These are phyloP conservation scores for Terrapene triunguis DNA, from an alignment of 2,113 vertebrate species.

Conservation along the genomic window DNA sequence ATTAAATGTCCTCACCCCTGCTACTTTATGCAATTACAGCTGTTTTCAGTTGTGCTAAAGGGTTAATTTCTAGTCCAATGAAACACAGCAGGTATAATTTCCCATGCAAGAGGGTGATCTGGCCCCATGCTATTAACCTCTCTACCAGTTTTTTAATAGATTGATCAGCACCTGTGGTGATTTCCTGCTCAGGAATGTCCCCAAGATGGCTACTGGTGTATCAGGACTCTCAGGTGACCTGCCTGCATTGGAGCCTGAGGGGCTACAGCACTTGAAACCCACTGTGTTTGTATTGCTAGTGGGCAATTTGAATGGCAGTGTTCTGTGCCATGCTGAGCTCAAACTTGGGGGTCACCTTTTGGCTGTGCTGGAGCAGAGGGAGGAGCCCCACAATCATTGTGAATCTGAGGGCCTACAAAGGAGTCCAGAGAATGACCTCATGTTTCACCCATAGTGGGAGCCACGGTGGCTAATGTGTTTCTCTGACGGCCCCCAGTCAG, in stretches of 20 bases:
- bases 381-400: too few relatives aligned
- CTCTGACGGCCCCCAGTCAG: background rate
- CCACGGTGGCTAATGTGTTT: background rate
- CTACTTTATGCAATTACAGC: fast-evolving
- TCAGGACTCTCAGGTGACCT: background rate
- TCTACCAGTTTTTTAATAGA: background rate
- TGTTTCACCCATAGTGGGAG: background rate
- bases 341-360: background rate
- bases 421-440: fast-evolving
- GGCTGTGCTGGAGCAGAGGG: background rate
- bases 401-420: background rate
- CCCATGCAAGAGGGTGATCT: background rate
- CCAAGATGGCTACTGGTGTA: background rate
- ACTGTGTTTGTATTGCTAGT: background rate
- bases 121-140: background rate
- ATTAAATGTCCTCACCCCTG: background rate
- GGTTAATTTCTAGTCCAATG: background rate
- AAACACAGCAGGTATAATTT: background rate
- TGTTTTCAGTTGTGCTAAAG: background rate
- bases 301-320: background rate
- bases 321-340: background rate
- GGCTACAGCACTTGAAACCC: background rate
- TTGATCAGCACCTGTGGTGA: background rate
- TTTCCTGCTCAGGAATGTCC: background rate
- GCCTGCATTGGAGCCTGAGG: background rate